phyloP scores from a whole-genome alignment of 1,140 invertebrate species.

The Drosophila aff. region DNA sequence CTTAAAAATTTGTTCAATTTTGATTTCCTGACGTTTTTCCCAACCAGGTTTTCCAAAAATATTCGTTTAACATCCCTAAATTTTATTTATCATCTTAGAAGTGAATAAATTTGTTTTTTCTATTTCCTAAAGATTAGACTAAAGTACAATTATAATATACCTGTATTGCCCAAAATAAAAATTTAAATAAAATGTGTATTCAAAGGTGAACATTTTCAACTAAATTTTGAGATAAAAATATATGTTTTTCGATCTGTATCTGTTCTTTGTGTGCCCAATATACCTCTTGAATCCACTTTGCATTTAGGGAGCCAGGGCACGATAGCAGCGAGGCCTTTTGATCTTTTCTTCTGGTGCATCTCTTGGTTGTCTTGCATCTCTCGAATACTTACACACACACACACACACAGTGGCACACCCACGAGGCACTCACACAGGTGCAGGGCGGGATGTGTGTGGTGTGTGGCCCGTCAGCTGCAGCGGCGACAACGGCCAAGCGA shows the following conservation, averaged over 20 bases:
- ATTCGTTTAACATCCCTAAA: neutral
- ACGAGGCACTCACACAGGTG: slow-evolving; percentile 11
- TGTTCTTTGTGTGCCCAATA: slow-evolving; percentile 4
- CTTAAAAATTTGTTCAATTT: neutral
- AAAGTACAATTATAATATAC: neutral
- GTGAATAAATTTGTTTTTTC: neutral
- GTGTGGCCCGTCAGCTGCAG: slow-evolving; percentile 43
- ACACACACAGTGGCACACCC: slow-evolving; percentile 12
- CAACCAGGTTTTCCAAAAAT: too few relatives aligned
- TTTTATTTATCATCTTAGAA: neutral
- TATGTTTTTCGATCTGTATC: neutral
- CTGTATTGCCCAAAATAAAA: too few relatives aligned
- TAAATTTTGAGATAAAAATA: too few relatives aligned
- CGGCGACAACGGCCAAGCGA: slow-evolving; percentile 26
- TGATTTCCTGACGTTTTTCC: neutral
- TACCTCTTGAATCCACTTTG: neutral
- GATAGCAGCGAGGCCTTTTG: slow-evolving; percentile 62
- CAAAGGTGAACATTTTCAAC: neutral
- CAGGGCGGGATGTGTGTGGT: slow-evolving; percentile 25
- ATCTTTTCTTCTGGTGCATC: slow-evolving; percentile 55
- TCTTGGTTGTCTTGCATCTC: slow-evolving; percentile 27
- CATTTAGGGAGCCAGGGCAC: slow-evolving; percentile 24
- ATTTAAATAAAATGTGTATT: neutral
- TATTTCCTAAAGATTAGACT: neutral
- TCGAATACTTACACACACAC: slow-evolving; percentile 13